Base-by-base conservation (phyloP, 2,888 invertebrate species). In the Mythimna ferrago region DNA sequence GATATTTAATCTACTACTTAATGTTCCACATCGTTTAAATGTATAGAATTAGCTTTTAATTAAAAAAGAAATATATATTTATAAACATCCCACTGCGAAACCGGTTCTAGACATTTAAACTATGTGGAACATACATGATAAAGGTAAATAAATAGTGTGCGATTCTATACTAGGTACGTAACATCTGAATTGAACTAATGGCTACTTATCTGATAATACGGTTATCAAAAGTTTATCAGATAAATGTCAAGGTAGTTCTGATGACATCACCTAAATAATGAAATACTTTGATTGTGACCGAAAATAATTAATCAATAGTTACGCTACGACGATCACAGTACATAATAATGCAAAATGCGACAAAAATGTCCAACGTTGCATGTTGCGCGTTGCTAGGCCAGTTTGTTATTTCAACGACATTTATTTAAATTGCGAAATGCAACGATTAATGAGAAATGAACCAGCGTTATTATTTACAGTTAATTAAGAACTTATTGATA, bases 51-150 rank as follows among this genome's bases (percentile, higher is more conserved):
- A 70, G 72, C 41, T 66, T 69, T 70, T 77, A 68, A 21, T 56
- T n/a, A 3, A 19, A 58, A 1, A 60, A 32, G 3, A 32, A 56
- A 76, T 57, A 68, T 66, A 71, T 58, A 71, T 71, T 64, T 53
- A 26, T 81, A 86, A 74, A 57, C 80, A 89, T 88, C 93, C 92
- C 93, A 94, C 93, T 93, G 93, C 93, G 93, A 92, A 83, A 87
- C 85, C 82, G 76, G 71, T 82, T 61, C 19, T 32, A 26, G 66
- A 58, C 38, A 76, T 89, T 88, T 88, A 91, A 91, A 91, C 92
- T 92, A 91, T 89, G 92, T 91, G 93, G 90, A 93, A 90, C 85
- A 72, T 14, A 63, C 56, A 51, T 69, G 6, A 53, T 6, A 21
- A 16, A 26, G 5, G 6, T 54, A 35, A 53, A 76, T 35, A 62